Conservation (phyloP, 2,888 invertebrate genomes). For the Minunthozetes semirufus region DNA sequence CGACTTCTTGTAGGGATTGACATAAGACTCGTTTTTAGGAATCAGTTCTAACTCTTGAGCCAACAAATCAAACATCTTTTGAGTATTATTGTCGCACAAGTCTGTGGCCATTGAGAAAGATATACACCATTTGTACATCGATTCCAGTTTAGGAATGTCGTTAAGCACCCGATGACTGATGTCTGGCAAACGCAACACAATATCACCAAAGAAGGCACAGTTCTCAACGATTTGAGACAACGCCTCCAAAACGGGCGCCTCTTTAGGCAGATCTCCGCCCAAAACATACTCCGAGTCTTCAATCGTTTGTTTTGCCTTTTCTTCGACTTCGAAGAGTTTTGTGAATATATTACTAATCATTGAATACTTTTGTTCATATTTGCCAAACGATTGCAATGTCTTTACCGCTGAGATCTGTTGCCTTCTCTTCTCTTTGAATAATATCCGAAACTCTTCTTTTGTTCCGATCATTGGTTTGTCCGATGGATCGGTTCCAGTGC, state of each 20-base stretch:
- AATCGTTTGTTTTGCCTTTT: conserved; percentile 19
- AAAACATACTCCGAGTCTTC: conserved; percentile 34
- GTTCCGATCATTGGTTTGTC: neutral
- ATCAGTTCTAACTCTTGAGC: conserved; percentile 30
- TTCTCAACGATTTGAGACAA: conserved; percentile 25
- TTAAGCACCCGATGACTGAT: conserved; percentile 29
- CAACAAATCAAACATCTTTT: conserved; percentile 33
- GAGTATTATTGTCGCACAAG: conserved; percentile 23
- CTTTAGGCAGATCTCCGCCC: conserved; percentile 24
- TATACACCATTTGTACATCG: conserved; percentile 32
- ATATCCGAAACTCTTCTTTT: conserved; percentile 26
- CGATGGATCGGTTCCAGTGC: neutral
- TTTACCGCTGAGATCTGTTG: conserved; percentile 33
- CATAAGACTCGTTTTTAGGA: conserved; percentile 21
- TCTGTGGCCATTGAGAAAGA: conserved; percentile 22
- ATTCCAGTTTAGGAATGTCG: neutral
- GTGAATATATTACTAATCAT: conserved; percentile 30
- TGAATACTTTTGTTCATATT: conserved; percentile 34
- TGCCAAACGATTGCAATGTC: conserved; percentile 30
- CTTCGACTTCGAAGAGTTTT: conserved; percentile 27
- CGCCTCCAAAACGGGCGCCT: neutral
- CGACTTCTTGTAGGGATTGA: conserved; percentile 33
- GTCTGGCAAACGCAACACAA: conserved; percentile 30
- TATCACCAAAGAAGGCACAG: conserved; percentile 36
- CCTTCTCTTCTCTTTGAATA: conserved; percentile 24